phyloP scores from a whole-genome alignment of 2,888 invertebrate species.

The Alloscopus bannaensis region DNA sequence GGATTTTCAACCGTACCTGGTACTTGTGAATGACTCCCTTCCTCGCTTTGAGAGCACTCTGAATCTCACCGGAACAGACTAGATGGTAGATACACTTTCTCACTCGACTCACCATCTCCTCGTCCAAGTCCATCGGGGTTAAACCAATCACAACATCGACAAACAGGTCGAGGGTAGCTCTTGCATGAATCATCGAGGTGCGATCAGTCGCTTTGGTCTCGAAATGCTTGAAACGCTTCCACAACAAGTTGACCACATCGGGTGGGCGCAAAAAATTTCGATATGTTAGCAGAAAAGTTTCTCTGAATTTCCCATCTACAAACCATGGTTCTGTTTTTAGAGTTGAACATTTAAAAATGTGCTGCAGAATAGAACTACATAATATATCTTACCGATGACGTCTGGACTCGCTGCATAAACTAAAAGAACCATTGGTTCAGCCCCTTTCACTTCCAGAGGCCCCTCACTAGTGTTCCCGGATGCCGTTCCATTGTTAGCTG shows the following conservation, averaged over 20 bases:
- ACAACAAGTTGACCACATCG: conserved; percentile 89
- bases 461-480: conserved; percentile 11
- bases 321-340: too few species aligned
- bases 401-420: conserved; percentile 97
- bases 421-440: conserved; percentile 94
- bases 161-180: conserved; percentile 93
- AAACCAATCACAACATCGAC: conserved; percentile 96
- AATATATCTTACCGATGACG: conserved; percentile 81
- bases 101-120: conserved; percentile 85
- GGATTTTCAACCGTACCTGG: conserved; percentile 78
- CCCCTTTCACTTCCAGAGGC: conserved; percentile 83
- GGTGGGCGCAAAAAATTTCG: conserved; percentile 94
- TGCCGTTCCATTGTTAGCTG: conserved; percentile 6
- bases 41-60: conserved; percentile 91
- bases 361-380: too few species aligned
- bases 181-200: conserved; percentile 78
- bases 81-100: conserved; percentile 96
- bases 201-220: conserved; percentile 70
- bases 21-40: conserved; percentile 94
- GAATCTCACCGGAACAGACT: conserved; percentile 92
- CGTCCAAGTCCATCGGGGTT: conserved; percentile 91
- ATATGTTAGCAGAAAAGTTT: conserved; percentile 98
- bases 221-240: conserved; percentile 86
- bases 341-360: too few species aligned
- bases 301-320: conserved; percentile 93